Base-by-base conservation (phyloP, 2,113 vertebrate species). In the Nothocercus nigrocapillus region DNA sequence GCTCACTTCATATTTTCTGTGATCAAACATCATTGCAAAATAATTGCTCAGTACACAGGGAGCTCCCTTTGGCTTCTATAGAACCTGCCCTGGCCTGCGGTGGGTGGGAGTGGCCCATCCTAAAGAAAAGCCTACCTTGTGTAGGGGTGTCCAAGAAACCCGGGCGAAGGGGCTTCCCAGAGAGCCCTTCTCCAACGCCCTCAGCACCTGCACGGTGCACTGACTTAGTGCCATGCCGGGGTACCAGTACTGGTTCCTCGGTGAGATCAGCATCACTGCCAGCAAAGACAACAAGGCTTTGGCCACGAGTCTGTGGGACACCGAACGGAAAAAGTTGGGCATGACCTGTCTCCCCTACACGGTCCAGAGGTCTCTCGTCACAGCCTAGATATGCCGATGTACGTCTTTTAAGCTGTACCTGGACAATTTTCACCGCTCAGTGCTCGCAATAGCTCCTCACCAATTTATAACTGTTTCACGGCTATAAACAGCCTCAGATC, bases 401-500 rank as follows among this genome's bases (percentile, higher is more conserved):
- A 64, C 45, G 54, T 32, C 56, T 74, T 73, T 28, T 21, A 70
- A 66, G 58, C 54, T 62, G 28, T 40, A 44, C 25, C 63, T 1
- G 1, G 49, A 72, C 42, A 72, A 67, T 73, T 80, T 80, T 66
- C 28, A 28, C 24, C 40, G 28, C 94, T 90, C 28, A 18, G 53
- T 96, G 85, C 38, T 90, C 89, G 82, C 67, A 77, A 51, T 22
- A 76, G 88, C 73, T 62, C 63, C 76, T 64, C 73, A 79, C 64
- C 95, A 82, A 96, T 96, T 95, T 95, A 94, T 68, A 93, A 88
- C 44, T 25, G 49, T 56, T 95, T 95, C 82, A 90, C 54, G 69
- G 82, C 81, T 91, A 95, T 93, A 94, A 95, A 94, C 95, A 90
- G 90, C 82, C 83, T 83, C 83, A 58, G 95, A 94, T 96, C 95